These are phyloP conservation scores for Platynereis dumerilii DNA, from an alignment of 2,888 invertebrate genomes.

Conservation along the genomic window DNA sequence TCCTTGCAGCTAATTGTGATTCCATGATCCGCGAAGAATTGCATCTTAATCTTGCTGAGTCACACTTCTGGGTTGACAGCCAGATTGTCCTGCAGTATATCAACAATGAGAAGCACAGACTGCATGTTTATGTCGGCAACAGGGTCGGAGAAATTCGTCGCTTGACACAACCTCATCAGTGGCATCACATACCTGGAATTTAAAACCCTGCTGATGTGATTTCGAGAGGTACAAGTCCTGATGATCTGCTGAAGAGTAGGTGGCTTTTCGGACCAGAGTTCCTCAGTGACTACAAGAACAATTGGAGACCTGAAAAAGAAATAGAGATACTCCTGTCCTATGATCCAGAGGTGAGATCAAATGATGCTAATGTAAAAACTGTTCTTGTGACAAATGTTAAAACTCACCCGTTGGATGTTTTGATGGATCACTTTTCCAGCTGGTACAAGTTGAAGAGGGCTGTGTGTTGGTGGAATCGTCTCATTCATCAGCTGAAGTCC, in stretches of 20 bases:
- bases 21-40: slow-evolving; percentile 24
- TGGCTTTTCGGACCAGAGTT: slow-evolving; percentile 30
- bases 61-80: slow-evolving; percentile 33
- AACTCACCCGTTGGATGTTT: background rate
- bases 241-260: slow-evolving; percentile 23
- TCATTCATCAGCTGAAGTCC: background rate
- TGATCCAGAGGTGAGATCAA: slow-evolving; percentile 14
- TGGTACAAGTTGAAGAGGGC: slow-evolving; percentile 11
- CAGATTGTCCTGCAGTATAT: slow-evolving; percentile 29
- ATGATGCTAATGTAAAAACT: background rate
- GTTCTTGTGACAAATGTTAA: background rate
- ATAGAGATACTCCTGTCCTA: too few relatives aligned
- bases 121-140: slow-evolving; percentile 45
- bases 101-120: slow-evolving; percentile 31
- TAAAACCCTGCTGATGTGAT: slow-evolving; percentile 51
- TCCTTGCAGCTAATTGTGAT: slow-evolving; percentile 17
- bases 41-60: background rate
- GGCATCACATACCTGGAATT: slow-evolving; percentile 42
- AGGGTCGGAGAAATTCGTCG: slow-evolving; percentile 39
- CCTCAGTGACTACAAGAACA: slow-evolving; percentile 21
- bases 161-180: slow-evolving; percentile 28
- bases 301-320: too few relatives aligned
- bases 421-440: slow-evolving; percentile 18
- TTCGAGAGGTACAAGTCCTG: slow-evolving; percentile 36
- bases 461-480: background rate